Conservation (phyloP, 2,888 invertebrate genomes). For the Sesia apiformis region DNA sequence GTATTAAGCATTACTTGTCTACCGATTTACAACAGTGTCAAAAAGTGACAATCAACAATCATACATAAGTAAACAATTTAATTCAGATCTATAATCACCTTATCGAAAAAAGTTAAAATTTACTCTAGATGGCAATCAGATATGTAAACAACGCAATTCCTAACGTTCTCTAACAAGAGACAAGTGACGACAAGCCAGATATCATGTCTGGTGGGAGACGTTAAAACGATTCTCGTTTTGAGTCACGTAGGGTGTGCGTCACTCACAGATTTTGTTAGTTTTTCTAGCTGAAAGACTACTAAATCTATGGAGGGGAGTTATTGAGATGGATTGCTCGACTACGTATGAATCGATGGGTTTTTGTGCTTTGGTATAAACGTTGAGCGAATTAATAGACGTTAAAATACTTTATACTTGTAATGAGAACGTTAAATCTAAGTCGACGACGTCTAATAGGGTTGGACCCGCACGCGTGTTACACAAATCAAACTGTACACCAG, state of each 20-base stretch:
- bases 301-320: constrained; percentile 59
- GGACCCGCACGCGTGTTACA: constrained; percentile 71
- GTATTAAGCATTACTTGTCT: not conserved
- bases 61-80: constrained; percentile 8
- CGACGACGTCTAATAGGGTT: constrained; percentile 69
- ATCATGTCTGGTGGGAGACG: too few species aligned
- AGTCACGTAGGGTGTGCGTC: not conserved
- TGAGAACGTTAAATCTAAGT: constrained; percentile 66
- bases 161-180: not conserved
- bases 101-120: constrained; percentile 23
- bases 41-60: not conserved
- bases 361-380: constrained; percentile 74
- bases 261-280: constrained; percentile 65
- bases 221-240: too few species aligned
- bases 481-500: constrained; percentile 42
- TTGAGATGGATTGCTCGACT: constrained; percentile 59
- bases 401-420: constrained; percentile 65
- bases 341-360: constrained; percentile 70
- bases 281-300: constrained; percentile 69
- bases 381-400: constrained; percentile 69
- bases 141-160: constrained; percentile 27
- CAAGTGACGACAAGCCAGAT: not conserved
- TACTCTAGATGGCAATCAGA: constrained; percentile 49
- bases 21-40: constrained; percentile 3
- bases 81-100: constrained; percentile 48